Conservation (phyloP, 2,888 invertebrate genomes). For the Malthinus flaveolus region DNA sequence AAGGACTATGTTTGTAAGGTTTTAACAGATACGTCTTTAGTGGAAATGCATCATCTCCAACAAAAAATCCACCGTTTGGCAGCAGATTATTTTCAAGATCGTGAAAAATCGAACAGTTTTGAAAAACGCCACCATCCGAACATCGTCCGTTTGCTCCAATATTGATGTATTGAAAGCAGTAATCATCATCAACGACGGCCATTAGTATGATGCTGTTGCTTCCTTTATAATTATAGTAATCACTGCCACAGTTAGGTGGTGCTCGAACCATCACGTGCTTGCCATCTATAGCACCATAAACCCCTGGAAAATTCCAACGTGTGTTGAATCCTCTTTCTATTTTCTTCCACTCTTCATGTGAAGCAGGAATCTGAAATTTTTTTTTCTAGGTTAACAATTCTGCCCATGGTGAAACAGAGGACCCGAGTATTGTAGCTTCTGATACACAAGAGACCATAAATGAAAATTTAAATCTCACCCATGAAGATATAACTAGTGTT, state of each 20-base stretch:
- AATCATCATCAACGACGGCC: conserved; percentile 38
- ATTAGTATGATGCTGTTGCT: conserved; percentile 35
- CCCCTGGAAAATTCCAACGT: conserved; percentile 34
- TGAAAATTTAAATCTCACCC: conserved; percentile 1
- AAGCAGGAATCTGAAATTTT: conserved; percentile 7
- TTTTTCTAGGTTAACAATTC: no score
- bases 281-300: conserved; percentile 32
- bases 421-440: background rate
- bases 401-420: background rate
- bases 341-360: conserved; percentile 9
- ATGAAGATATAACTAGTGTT: background rate
- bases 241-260: conserved; percentile 29
- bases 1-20: conserved; percentile 20
- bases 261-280: conserved; percentile 38
- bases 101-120: conserved; percentile 3
- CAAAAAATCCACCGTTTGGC: background rate
- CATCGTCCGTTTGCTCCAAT: conserved; percentile 1
- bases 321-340: conserved; percentile 8
- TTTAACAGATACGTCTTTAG: background rate
- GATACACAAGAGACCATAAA: background rate
- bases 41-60: no score
- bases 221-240: conserved; percentile 38
- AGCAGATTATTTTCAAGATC: conserved; percentile 6
- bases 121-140: conserved; percentile 4
- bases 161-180: conserved; percentile 17